Base-by-base conservation (phyloP, 1,140 invertebrate species). In the Conus ventricosus region DNA sequence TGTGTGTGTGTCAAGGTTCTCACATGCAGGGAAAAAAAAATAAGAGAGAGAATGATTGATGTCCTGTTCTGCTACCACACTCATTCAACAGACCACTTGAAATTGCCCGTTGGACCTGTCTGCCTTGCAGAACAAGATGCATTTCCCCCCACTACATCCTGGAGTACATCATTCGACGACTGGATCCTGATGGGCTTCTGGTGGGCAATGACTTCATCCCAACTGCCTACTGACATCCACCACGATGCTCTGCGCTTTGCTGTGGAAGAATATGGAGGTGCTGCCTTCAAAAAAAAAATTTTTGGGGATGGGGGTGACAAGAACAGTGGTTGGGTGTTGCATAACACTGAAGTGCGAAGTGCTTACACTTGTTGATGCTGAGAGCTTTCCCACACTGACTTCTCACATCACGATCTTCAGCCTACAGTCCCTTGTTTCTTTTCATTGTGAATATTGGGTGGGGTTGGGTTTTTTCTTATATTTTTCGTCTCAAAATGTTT, bases 171-270 rank as follows among this genome's bases (percentile, higher is more conserved):
- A 96, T 97, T n/a, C 91, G 97, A 97, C 94, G 97, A 97, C 93
- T 97, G 96, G 96, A 97, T 99, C 6, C 95, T 99, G 11, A 98
- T 99, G 97, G 97, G 98, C 3, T 99, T 95, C 95, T 99, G 54
- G 97, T 99, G 10, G 99, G 99, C 78, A 99, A 99, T 95, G 99
- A 99, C 95, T 99, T 99, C 95, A 98, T 99, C 99, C 0, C 96
- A 99, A 95, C 95, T 99, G 86, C 98, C 99, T 55, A 94, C 96
- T 99, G 93, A 99, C 94, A 99, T 99, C 91, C 96, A 97, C 87
- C 97, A 98, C 93, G 98, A 98, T 93, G 98, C 98, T 60, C 94
- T 99, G 82, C 98, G 0, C 94, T n/a, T n/a, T 97, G 75, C 96
- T 99, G 67, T 99, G 98, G 95, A 96, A 97, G 91, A 97, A 99